phyloP scores from a whole-genome alignment of 2,888 invertebrate genomes.

The Meteorus cinctellus region DNA sequence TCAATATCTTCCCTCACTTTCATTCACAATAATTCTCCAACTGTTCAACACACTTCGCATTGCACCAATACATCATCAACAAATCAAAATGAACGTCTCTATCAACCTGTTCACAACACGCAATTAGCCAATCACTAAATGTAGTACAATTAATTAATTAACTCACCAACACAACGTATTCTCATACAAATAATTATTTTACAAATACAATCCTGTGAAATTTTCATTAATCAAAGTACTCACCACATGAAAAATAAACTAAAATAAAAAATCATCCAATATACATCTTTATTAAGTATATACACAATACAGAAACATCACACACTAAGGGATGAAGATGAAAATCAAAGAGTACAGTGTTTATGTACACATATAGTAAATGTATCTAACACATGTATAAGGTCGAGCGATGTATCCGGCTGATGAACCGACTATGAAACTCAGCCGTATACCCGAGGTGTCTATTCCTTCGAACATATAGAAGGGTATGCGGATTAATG shows the following conservation, averaged over 20 bases:
- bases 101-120: constrained; percentile 11
- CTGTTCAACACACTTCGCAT: too few relatives aligned
- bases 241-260: too few relatives aligned
- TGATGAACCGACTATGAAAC: constrained; percentile 63
- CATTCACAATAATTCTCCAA: neutral
- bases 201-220: too few relatives aligned
- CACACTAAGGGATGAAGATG: constrained; percentile 4
- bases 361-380: constrained; percentile 21
- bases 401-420: constrained; percentile 38
- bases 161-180: constrained; percentile 9
- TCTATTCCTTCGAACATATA: constrained; percentile 66
- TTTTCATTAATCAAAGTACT: too few relatives aligned
- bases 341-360: constrained; percentile 12
- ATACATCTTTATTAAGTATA: too few relatives aligned
- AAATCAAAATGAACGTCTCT: constrained; percentile 28
- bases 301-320: neutral
- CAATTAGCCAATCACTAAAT: neutral
- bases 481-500: constrained; percentile 67
- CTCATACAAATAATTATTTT: constrained; percentile 3
- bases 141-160: constrained; percentile 8
- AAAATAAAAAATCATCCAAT: too few relatives aligned
- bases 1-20: neutral
- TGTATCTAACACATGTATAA: constrained; percentile 30
- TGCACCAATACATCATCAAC: constrained; percentile 18
- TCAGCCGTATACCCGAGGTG: constrained; percentile 57